Evolutionary conservation across 2,113 vertebrate species (phyloP), one percentile per base, ranked within the genome.

Genomic region (Scomber japonicus): DNA sequence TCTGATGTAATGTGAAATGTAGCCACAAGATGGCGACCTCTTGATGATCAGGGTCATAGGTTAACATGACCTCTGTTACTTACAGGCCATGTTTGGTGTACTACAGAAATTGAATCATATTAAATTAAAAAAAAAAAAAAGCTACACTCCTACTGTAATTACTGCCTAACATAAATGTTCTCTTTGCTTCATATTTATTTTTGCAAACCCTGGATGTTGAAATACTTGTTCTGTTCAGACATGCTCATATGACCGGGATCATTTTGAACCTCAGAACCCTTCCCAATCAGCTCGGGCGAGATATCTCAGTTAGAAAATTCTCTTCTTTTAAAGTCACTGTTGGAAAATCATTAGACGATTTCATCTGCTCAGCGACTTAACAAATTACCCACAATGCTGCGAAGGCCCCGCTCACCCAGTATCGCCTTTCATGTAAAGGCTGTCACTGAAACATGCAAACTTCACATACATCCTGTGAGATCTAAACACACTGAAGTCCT

Each of bases 381-480:
- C 75, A 78, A 89, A 91, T 88, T 67, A 76, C 51, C 86, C 80
- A 83, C 77, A 82, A 64, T 0, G 5, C 63, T 30, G 63, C 11
- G 40, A 75, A 73, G 73, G 50, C 75, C 75, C 66, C 48, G 16
- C 56, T 80, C 53, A 24, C 14, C 21, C 14, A 73, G 84, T 91
- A 91, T 94, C 78, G 13, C 74, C 88, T 92, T 94, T 88, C 91
- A 92, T 87, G 83, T 78, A 61, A 79, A 68, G 59, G 67, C 88
- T 86, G 89, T 88, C 84, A 87, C 81, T 68, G 56, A 92, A 93
- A 92, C 88, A 88, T 65, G 83, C 87, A 79, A 89, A 89, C 89
- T 89, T 86, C 81, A 86, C 89, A 91, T 91, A 83, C 90, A 91
- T 92, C 89, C 88, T 88, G 82, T 73, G 62, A 90, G 88, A 84